These are phyloP conservation scores for Alexandromys oeconomus DNA, from an alignment of 2,797 vertebrate genomes.

Conservation along the genomic window DNA sequence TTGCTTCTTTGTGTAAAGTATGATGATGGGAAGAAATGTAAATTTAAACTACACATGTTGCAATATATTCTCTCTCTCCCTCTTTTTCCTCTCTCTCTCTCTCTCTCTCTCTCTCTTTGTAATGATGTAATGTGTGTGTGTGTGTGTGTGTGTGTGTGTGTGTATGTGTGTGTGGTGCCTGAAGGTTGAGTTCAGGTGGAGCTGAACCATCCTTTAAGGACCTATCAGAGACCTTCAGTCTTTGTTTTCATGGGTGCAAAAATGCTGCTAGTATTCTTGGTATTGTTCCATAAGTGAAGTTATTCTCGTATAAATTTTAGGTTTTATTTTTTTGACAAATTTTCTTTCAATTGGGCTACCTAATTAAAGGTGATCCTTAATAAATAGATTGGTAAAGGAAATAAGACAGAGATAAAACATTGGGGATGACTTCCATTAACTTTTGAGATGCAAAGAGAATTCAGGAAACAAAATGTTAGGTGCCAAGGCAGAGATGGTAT, in stretches of 20 bases:
- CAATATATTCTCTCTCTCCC: not conserved
- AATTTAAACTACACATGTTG: not conserved
- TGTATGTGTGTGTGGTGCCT: not conserved
- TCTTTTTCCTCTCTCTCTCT: not conserved
- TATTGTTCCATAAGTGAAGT: not conserved
- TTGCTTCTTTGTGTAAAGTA: not conserved
- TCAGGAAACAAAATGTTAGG: not conserved
- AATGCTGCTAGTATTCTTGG: not conserved
- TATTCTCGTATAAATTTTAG: not conserved
- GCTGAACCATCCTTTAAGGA: not conserved
- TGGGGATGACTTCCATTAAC: not conserved
- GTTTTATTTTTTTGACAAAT: not conserved
- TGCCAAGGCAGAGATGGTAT: not conserved
- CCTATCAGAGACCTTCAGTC: not conserved
- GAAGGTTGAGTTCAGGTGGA: not conserved
- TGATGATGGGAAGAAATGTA: not conserved
- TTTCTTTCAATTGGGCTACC: not conserved
- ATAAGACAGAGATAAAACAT: not conserved
- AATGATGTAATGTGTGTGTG: not conserved
- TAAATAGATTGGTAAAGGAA: not conserved
- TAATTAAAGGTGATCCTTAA: constrained; percentile 34
- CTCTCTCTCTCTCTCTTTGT: not conserved
- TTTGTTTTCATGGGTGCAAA: constrained; percentile 11
- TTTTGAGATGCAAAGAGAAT: constrained; percentile 3
- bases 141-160: not conserved